Evolutionary conservation across 2,888 invertebrate species (phyloP), one percentile per base, ranked within the genome.

Genomic region (Dastarcus helophoroides): DNA sequence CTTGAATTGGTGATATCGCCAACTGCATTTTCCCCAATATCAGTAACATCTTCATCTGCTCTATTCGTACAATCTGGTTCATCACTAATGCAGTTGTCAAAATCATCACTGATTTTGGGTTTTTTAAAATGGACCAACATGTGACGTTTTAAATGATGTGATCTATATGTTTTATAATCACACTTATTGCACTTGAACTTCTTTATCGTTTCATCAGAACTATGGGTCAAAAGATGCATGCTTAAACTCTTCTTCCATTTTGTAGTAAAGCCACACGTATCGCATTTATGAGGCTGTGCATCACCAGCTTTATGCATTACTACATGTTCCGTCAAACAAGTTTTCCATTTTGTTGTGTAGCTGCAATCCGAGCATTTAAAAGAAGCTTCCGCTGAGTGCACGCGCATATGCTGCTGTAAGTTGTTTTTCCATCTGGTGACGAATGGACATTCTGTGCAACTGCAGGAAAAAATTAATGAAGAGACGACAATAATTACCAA

Each of bases 221-320:
- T 31, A 35, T 35, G 35, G 3, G 35, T 35, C 23, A 31, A 23
- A 23, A 30, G 14, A 14, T 35, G 35, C 35, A 35, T 35, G 11
- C 31, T 30, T 4, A 35, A 16, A 27, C 31, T 31, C 14, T 35
- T 35, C 14, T 31, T 30, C 35, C 35, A 35, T 27, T 35, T 35
- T 4, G 35, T 35, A 9, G 10, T 31, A 11, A 35, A 35, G 14
- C 14, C 24, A 23, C 35, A 35, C 27, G 30, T 31, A 3, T 22
- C 27, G 24, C 35, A 35, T 27, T 35, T 35, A 22, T 26, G 17
- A 14, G 30, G 28, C 22, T 26, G 29, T 14, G 26, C 25, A 27
- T 26, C 31, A 3, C 31, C 31, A 10, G 35, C 31, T 14, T 35
- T 35, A 12, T 35, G 35, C 35, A 35, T 35, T 11, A 31, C 31